phyloP scores from a whole-genome alignment of 2,113 vertebrate species.

The Papio anubis region DNA sequence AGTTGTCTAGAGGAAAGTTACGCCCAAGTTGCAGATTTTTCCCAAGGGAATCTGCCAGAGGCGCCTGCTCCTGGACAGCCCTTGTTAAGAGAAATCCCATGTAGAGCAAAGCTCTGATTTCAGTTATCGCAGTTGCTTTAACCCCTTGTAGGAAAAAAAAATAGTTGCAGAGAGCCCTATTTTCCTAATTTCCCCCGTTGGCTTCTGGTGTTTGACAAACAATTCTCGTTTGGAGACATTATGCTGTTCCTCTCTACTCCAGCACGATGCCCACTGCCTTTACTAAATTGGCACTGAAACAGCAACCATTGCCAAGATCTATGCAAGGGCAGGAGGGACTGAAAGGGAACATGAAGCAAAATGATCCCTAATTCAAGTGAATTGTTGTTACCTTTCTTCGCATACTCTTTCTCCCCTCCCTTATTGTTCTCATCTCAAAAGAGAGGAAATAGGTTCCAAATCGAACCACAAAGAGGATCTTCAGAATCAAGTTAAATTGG shows the following conservation, averaged over 20 bases:
- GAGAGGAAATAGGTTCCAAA: slow-evolving; percentile 68
- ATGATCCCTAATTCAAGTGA: slow-evolving; percentile 69
- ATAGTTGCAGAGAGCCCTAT: neutral
- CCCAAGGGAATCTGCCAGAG: neutral
- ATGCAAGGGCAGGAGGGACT: slow-evolving; percentile 54
- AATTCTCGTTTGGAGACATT: slow-evolving; percentile 17
- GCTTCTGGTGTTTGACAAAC: slow-evolving; percentile 46
- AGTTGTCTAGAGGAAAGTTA: neutral
- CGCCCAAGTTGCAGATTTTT: neutral
- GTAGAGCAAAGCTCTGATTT: slow-evolving; percentile 1
- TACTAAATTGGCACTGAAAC: slow-evolving; percentile 40
- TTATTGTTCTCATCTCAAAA: slow-evolving; percentile 68
- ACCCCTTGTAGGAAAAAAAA: neutral
- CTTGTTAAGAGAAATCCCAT: slow-evolving; percentile 1
- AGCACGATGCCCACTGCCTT: slow-evolving; percentile 11
- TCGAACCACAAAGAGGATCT: slow-evolving; percentile 70
- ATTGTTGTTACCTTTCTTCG: slow-evolving; percentile 68
- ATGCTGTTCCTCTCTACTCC: slow-evolving; percentile 26
- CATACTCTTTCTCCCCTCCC: slow-evolving; percentile 43
- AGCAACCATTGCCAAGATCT: slow-evolving; percentile 57
- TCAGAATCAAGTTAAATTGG: slow-evolving; percentile 71
- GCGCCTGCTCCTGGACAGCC: neutral
- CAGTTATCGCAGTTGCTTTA: slow-evolving; percentile 46
- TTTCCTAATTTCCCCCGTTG: slow-evolving; percentile 2
- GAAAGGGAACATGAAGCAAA: slow-evolving; percentile 64